Base-by-base conservation (phyloP, 1,140 invertebrate species). In the Drosophila sp. region DNA sequence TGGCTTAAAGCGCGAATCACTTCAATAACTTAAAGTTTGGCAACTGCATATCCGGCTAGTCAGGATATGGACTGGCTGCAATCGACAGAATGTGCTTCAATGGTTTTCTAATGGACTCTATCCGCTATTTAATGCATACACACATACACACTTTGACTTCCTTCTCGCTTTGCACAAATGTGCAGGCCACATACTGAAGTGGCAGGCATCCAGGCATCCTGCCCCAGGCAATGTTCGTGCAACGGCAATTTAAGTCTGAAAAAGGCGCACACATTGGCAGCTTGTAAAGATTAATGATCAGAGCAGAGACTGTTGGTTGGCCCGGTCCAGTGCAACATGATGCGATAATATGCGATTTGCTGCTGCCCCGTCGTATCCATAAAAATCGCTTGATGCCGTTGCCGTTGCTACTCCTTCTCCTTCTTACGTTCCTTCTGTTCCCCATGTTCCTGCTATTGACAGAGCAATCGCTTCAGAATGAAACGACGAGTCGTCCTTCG, bases 61-160 rank as follows among this genome's bases (percentile, higher is more conserved):
- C 82, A 76, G 81, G 78, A 86, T 87, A 76, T 87, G 75, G 59
- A 82, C 78, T 58, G 57, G 59, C 82, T 87, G 82, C 82, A 81
- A 87, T 86, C 82, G 82, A 89, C 82, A 89, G 77, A 89, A 87
- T 87, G 82, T 89, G 83, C 82, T 87, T 87, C 83, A 87, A 87
- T 87, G 81, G 76, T 79, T 87, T 87, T 87, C 82, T 87, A 87
- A 87, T 87, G 82, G 82, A 87, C 82, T 87, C 77, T 64, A 87
- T 87, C 82, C 82, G 82, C 82, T 86, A 79, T 87, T 87, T 87
- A 89, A 87, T 87, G 78, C 82, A 79, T 61, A 41, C 64, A 43
- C 48, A 50, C 53, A 14, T 43, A 53, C 58, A 50, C 27, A 14
- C 43, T 21, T 13, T 51, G 21, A 9, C 34, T 14, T 25, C 27